Evolutionary conservation across 2,888 invertebrate species (phyloP).

Genomic region (Andricus curvator): DNA sequence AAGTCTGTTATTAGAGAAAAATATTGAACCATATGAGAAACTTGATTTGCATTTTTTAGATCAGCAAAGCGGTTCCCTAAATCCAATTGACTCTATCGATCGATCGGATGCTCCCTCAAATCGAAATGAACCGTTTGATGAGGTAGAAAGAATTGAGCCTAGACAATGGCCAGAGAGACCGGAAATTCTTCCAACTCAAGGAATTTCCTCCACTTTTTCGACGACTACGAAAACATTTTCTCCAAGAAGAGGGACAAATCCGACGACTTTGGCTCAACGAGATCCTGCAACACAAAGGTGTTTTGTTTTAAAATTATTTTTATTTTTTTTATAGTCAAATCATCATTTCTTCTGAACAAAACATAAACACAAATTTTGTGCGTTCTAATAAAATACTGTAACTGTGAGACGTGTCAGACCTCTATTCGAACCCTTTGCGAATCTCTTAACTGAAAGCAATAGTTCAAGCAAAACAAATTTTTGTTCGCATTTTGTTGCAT

Average conservation of each 20-base stretch:
- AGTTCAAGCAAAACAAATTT: too few relatives aligned
- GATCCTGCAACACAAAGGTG: conserved; percentile 66
- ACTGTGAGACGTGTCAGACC: too few relatives aligned
- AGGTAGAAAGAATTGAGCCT: conserved; percentile 68
- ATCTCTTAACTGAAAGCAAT: too few relatives aligned
- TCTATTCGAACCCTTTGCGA: too few relatives aligned
- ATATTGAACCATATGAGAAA: background rate
- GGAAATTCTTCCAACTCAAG: conserved; percentile 56
- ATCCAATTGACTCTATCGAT: conserved; percentile 45
- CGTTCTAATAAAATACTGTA: too few relatives aligned
- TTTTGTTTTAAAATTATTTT: background rate
- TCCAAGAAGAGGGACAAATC: conserved; percentile 56
- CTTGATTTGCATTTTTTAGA: background rate
- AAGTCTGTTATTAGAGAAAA: background rate
- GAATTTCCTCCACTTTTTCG: conserved; percentile 49
- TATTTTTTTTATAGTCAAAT: too few relatives aligned
- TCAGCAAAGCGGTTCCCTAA: conserved; percentile 40
- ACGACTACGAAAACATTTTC: conserved; percentile 55
- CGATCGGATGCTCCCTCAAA: conserved; percentile 40
- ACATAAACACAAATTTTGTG: too few relatives aligned
- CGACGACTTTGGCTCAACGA: conserved; percentile 62
- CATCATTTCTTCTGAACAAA: too few relatives aligned
- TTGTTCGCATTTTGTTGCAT: too few relatives aligned
- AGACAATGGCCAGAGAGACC: conserved; percentile 63
- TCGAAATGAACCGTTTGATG: conserved; percentile 59